Conservation (phyloP, 1,140 invertebrate species). For the Aplysia californica region DNA sequence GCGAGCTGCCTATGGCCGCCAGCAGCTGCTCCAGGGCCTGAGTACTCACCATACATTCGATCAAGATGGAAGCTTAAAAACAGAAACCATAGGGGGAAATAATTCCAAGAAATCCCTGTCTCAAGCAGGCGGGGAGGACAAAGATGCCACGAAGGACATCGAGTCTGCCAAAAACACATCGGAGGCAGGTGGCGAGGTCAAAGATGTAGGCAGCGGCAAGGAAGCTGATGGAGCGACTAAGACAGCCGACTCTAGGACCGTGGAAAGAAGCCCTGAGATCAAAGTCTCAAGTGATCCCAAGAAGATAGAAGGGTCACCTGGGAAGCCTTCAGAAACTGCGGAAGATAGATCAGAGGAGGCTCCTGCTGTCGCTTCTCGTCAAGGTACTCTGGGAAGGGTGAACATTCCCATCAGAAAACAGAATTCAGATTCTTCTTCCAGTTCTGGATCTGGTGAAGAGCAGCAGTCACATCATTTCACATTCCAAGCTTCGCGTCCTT, state of each 20-base stretch:
- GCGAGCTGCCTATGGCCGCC: not conserved
- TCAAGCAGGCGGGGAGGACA: conserved; percentile 22
- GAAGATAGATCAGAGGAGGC: no score
- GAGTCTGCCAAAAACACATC: not conserved
- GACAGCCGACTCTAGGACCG: not conserved
- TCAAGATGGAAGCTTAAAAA: conserved; percentile 29
- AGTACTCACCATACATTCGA: no score
- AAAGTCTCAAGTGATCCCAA: not conserved
- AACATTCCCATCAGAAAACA: conserved; percentile 13
- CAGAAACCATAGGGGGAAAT: conserved; percentile 27
- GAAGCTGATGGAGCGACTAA: not conserved
- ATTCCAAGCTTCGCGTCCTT: conserved; percentile 18
- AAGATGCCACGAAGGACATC: not conserved
- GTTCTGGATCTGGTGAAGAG: conserved; percentile 31
- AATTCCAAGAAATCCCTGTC: conserved; percentile 25
- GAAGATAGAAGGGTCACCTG: no score
- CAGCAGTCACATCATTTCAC: conserved; percentile 13
- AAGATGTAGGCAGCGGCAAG: not conserved
- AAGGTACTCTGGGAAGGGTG: conserved; percentile 22
- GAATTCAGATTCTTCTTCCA: conserved; percentile 30
- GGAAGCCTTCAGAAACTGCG: not conserved
- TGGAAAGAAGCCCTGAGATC: not conserved
- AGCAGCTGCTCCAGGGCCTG: not conserved
- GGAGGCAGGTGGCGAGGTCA: not conserved
- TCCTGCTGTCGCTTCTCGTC: not conserved